These are phyloP conservation scores for Meloidogyne exigua DNA, from an alignment of 1,140 invertebrate genomes.

Conservation along the genomic window DNA sequence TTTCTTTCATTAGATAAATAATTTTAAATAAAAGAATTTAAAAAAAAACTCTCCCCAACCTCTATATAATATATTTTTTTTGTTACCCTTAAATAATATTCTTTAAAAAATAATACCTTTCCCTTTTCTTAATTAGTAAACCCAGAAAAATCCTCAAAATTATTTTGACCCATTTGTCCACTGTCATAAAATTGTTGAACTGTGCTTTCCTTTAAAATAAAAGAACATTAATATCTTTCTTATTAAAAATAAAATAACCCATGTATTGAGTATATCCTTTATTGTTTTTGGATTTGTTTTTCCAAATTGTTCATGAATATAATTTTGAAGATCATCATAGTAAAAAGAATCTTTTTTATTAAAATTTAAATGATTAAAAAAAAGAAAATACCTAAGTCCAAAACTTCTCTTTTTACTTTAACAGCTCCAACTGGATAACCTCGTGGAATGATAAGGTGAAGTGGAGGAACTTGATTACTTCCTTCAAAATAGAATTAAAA, in stretches of 20 bases:
- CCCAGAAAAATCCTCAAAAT: slow-evolving; percentile 26
- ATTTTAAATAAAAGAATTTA: no score
- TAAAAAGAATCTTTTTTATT: slow-evolving; percentile 13
- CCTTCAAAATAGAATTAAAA: slow-evolving; percentile 20
- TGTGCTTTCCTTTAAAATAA: slow-evolving; percentile 24
- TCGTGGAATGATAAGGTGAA: slow-evolving; percentile 38
- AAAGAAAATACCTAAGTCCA: slow-evolving; percentile 39
- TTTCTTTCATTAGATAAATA: no score
- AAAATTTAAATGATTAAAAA: background rate
- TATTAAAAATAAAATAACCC: background rate
- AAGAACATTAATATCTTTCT: background rate
- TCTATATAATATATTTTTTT: no score
- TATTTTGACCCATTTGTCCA: slow-evolving; percentile 25
- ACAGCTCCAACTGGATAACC: slow-evolving; percentile 33
- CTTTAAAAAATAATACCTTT: no score
- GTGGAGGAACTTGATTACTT: slow-evolving; percentile 33
- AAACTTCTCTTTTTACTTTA: slow-evolving; percentile 32
- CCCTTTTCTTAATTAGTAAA: slow-evolving; percentile 4
- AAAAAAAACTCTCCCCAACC: no score
- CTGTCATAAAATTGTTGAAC: slow-evolving; percentile 31
- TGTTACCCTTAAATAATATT: no score
- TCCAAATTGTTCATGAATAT: slow-evolving; percentile 11
- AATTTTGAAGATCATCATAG: slow-evolving; percentile 16
- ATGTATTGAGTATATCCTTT: slow-evolving; percentile 14
- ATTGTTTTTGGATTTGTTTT: slow-evolving; percentile 5